phyloP scores from a whole-genome alignment of 1,140 invertebrate genomes.

The Lucilia sericata region DNA sequence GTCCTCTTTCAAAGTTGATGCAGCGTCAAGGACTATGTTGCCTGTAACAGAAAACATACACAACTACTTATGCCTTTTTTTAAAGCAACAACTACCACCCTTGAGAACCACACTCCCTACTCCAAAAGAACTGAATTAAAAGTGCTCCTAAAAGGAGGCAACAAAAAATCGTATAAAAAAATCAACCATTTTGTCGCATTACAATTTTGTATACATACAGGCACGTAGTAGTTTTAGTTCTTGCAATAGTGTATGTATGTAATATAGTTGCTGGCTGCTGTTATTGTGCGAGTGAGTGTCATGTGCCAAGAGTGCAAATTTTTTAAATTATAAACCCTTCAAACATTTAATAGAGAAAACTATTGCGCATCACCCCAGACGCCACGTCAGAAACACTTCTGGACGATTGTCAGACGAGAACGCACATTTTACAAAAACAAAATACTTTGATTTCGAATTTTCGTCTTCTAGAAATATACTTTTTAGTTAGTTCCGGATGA shows the following conservation, averaged over 20 bases:
- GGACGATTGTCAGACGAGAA: too few relatives aligned
- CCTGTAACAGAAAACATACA: conserved; percentile 1
- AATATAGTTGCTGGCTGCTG: not conserved
- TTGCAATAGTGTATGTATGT: not conserved
- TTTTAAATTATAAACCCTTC: conserved; percentile 44
- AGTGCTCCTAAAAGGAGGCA: not conserved
- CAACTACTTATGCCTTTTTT: not conserved
- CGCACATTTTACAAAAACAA: too few relatives aligned
- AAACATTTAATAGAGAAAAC: too few relatives aligned
- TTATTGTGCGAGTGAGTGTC: conserved; percentile 12
- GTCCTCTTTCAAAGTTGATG: conserved; percentile 36
- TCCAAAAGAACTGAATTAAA: not conserved
- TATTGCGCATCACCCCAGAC: too few relatives aligned
- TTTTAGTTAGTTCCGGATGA: too few relatives aligned
- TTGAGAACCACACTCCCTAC: not conserved
- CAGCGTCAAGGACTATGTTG: not conserved
- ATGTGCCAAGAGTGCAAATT: conserved; percentile 40
- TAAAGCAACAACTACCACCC: conserved; percentile 2
- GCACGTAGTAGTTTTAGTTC: not conserved
- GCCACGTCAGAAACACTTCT: too few relatives aligned
- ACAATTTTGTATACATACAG: not conserved
- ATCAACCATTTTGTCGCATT: conserved; percentile 34
- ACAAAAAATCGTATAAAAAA: not conserved
- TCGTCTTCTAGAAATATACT: too few relatives aligned
- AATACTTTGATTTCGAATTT: too few relatives aligned